Evolutionary conservation across 1,140 invertebrate species (phyloP), one percentile per base, ranked within the genome.

Genomic region (Euura saliciscinereae): DNA sequence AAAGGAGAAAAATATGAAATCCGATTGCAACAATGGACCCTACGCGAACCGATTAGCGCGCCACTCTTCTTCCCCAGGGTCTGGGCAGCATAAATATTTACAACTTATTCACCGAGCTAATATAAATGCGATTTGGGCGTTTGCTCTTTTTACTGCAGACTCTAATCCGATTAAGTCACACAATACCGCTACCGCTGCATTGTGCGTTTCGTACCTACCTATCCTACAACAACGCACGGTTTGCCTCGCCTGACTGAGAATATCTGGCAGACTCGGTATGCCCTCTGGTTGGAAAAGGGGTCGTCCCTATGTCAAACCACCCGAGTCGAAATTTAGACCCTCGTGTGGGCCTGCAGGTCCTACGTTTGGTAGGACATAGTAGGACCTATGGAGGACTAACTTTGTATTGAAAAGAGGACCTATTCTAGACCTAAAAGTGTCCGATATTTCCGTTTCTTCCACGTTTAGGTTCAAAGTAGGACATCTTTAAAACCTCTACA

Each of bases 101-200:
- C 86, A 85, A 86, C 86, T 86, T 83, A 86, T 86, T 86, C 85
- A 86, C 79, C 80, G 80, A 85, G 85, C 84, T 86, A 87, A 87
- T 87, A 86, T 85, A 87, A 87, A 87, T 86, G 85, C 86, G 86
- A 87, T 87, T 87, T 86, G 79, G 84, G 81, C 84, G 82, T 85
- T 87, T 87, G 86, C 86, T 87, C 86, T 87, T 87, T 86, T 87
- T 87, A 83, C 79, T 80, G 75, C 74, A 78, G 78, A 13, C 68
- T 76, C 80, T 85, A 85, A 85, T 84, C 83, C 80, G 83, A 83
- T 85, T 85, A 83, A 79, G 11, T 1, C 8, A 65, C 75, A 81
- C 80, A 82, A 82, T 81, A 73, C 76, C 70, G 74, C 65, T 75
- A 68, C 72, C 75, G 76, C 72, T 75, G 70, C 66, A 79, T 79